phyloP scores from a whole-genome alignment of 1,140 invertebrate genomes.

The Venturia canescens region DNA sequence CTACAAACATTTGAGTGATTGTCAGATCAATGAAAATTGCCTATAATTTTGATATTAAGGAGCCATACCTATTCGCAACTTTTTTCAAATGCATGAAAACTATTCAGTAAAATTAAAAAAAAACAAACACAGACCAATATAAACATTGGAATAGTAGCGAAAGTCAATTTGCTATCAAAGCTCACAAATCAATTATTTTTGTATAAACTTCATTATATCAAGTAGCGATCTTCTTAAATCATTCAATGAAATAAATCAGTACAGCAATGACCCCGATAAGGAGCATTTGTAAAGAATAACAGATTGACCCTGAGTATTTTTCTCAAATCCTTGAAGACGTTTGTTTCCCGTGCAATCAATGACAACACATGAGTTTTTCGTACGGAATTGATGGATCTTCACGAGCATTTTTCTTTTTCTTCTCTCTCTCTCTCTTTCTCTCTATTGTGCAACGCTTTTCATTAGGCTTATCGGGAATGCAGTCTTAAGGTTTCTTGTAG shows the following conservation, averaged over 20 bases:
- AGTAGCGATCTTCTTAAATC: slow-evolving; percentile 19
- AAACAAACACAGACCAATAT: too few species aligned
- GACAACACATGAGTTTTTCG: background rate
- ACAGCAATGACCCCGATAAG: slow-evolving; percentile 55
- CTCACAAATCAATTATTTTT: background rate
- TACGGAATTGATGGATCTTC: slow-evolving; percentile 11
- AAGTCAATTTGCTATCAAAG: too few species aligned
- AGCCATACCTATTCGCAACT: too few species aligned
- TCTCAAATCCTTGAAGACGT: slow-evolving; percentile 18
- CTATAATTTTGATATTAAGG: too few species aligned
- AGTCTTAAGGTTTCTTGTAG: slow-evolving; percentile 16
- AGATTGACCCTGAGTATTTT: slow-evolving; percentile 45
- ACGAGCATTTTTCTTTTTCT: slow-evolving; percentile 22
- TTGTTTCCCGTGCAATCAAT: background rate
- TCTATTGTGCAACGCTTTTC: slow-evolving; percentile 23
- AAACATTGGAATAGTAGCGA: too few species aligned
- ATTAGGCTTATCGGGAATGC: background rate
- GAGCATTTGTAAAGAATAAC: slow-evolving; percentile 29
- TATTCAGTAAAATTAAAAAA: too few species aligned
- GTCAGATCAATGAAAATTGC: too few species aligned
- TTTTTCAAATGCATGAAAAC: too few species aligned
- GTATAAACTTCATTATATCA: slow-evolving; percentile 18
- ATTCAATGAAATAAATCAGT: slow-evolving; percentile 27
- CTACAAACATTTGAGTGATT: too few species aligned
- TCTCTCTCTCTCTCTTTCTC: background rate